Conservation (phyloP, 2,797 vertebrate species). For the Phylloscopus collybita region DNA sequence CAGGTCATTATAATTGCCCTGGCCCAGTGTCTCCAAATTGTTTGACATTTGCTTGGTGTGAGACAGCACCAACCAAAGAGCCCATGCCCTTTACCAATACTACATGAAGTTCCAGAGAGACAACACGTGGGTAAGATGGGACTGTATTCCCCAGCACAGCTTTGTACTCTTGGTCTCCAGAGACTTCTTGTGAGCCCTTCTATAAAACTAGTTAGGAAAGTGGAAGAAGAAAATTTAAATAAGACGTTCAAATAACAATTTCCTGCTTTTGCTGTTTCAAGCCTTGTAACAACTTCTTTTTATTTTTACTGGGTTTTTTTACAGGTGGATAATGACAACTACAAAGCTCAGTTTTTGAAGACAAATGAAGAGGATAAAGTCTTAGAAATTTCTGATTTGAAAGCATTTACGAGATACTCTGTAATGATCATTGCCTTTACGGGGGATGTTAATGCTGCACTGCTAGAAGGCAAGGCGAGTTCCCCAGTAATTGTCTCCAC, state of each 20-base stretch:
- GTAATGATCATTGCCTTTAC: constrained; percentile 90
- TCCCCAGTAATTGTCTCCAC: constrained; percentile 83
- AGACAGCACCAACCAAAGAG: background rate
- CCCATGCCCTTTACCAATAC: background rate
- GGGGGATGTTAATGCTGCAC: constrained; percentile 79
- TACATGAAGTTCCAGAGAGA: background rate
- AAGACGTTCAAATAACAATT: background rate
- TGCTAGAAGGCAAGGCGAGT: constrained; percentile 85
- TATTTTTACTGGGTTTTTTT: background rate
- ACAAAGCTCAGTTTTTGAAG: constrained; percentile 82
- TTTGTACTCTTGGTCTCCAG: background rate
- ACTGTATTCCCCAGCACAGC: background rate
- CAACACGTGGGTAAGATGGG: background rate
- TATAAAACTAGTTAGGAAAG: background rate
- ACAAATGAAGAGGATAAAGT: constrained; percentile 80
- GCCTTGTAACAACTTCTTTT: background rate
- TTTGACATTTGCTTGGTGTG: background rate
- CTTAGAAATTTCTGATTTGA: constrained; percentile 86
- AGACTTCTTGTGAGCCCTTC: background rate
- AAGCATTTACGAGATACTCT: constrained; percentile 88
- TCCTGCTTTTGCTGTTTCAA: background rate
- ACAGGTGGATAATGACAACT: constrained; percentile 83
- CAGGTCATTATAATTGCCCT: background rate
- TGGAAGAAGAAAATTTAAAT: background rate
- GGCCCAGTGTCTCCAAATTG: background rate